phyloP scores from a whole-genome alignment of 2,113 vertebrate genomes.

The Pyxicephalus adspersus region DNA sequence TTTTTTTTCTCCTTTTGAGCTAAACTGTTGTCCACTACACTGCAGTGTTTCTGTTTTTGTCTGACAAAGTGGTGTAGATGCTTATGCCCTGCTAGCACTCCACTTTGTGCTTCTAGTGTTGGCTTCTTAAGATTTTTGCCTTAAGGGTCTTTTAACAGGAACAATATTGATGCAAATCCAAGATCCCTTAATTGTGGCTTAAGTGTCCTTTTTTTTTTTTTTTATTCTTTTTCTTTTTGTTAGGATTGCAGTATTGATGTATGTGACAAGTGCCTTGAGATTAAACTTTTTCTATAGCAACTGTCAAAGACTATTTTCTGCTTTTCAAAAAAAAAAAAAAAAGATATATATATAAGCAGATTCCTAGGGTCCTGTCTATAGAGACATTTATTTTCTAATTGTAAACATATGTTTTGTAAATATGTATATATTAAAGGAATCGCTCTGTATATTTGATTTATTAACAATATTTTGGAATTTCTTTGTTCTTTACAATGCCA shows the following conservation, averaged over 20 bases:
- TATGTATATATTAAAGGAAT: conserved; percentile 96
- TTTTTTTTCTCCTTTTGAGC: background rate
- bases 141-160: conserved; percentile 48
- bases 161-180: conserved; percentile 44
- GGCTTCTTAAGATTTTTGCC: conserved; percentile 56
- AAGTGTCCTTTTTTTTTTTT: conserved; percentile 83
- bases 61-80: background rate
- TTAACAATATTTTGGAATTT: conserved; percentile 86
- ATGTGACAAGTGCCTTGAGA: conserved; percentile 96
- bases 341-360: conserved; percentile 55
- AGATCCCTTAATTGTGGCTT: conserved; percentile 80
- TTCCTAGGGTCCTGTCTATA: conserved; percentile 59
- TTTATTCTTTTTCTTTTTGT: conserved; percentile 70
- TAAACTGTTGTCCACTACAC: background rate
- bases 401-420: conserved; percentile 82
- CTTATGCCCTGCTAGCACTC: background rate
- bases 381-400: conserved; percentile 72
- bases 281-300: conserved; percentile 74
- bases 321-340: conserved; percentile 66
- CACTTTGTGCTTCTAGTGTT: conserved; percentile 3
- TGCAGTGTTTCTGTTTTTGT: background rate
- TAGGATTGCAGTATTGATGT: conserved; percentile 80
- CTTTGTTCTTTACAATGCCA: conserved; percentile 74
- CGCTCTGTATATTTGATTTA: conserved; percentile 98
- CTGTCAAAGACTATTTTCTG: conserved; percentile 78